Conservation (phyloP, 2,888 invertebrate genomes). For the Argynnis bischoffii region DNA sequence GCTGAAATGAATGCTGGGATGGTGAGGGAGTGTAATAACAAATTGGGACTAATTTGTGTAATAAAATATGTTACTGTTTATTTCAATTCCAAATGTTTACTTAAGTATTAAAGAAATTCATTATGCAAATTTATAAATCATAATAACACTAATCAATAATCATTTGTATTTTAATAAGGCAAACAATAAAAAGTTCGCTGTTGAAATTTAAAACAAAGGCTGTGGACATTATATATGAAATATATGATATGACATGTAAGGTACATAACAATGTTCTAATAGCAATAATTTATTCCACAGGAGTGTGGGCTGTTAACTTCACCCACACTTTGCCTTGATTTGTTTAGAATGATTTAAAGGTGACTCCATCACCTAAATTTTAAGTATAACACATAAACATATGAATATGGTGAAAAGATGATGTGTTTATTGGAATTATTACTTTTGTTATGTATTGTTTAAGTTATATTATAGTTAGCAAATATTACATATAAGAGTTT, state of each 20-base stretch:
- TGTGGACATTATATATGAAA: constrained; percentile 45
- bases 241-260: constrained; percentile 64
- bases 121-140: not conserved
- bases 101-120: not conserved
- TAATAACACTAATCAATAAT: not conserved
- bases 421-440: not conserved
- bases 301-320: constrained; percentile 72
- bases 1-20: too few relatives aligned
- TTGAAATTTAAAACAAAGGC: constrained; percentile 49
- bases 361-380: constrained; percentile 47
- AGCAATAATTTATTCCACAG: constrained; percentile 73
- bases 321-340: constrained; percentile 76
- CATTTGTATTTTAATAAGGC: constrained; percentile 1
- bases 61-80: not conserved
- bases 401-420: not conserved
- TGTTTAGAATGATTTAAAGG: constrained; percentile 57
- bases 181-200: constrained; percentile 20
- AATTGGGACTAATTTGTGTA: too few relatives aligned
- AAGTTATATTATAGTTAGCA: not conserved
- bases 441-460: not conserved
- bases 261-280: constrained; percentile 70
- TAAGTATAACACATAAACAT: constrained; percentile 6
- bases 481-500: constrained; percentile 3
- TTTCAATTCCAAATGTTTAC: not conserved
- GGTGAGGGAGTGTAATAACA: too few relatives aligned